A percentile compares a stretch with the other conserved stretches of the same genome.
These are phyloP conservation scores for Drosophila kikkawai DNA, from an alignment of 1,140 invertebrate species.

Conservation along the genomic window DNA sequence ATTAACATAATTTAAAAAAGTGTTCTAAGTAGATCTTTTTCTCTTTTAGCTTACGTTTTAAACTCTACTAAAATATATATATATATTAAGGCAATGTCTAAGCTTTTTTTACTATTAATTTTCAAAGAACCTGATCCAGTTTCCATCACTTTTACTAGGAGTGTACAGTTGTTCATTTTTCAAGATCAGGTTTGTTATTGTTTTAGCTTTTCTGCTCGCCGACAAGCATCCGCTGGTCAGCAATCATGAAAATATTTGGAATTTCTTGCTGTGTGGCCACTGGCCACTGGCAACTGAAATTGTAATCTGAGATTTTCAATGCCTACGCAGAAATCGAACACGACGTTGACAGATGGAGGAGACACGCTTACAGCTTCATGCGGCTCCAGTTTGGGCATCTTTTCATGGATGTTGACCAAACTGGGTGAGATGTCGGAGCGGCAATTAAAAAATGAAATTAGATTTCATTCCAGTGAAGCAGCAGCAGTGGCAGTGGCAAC, in stretches of 20 bases:
- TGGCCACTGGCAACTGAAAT: conserved; percentile 14
- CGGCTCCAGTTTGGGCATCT: conserved; percentile 31
- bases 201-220: background rate
- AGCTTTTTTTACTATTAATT: background rate
- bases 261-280: conserved; percentile 20
- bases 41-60: too few species aligned
- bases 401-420: conserved; percentile 15
- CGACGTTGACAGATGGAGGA: conserved; percentile 31
- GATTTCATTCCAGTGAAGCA: conserved; percentile 65
- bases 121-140: background rate
- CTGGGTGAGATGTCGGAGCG: conserved; percentile 41
- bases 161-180: background rate
- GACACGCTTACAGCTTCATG: conserved; percentile 27
- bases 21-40: too few species aligned
- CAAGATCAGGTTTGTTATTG: conserved; percentile 14
- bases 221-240: conserved; percentile 3
- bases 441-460: conserved; percentile 82
- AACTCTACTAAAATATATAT: too few species aligned
- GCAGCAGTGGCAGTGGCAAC: conserved; percentile 33
- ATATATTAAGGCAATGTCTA: too few species aligned
- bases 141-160: background rate
- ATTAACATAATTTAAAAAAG: too few species aligned
- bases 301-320: conserved; percentile 29
- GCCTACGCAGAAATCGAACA: conserved; percentile 42
- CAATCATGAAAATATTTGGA: conserved; percentile 19